Conservation (phyloP, 53 echinoderm and acorn worm genomes). For the Pentamera pediparva region DNA sequence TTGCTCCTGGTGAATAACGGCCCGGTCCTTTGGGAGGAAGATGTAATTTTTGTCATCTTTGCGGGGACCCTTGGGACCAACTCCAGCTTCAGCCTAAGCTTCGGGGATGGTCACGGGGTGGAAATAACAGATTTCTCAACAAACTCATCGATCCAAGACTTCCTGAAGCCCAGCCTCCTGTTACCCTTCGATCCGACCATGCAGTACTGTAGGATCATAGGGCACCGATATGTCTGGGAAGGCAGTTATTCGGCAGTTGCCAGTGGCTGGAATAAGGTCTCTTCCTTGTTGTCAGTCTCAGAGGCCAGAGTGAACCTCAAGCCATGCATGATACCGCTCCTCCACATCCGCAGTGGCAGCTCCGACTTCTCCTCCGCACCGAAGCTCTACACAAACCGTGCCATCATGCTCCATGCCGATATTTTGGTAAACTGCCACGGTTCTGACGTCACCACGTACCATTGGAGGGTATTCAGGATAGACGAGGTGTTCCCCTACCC, state of each 20-base stretch:
- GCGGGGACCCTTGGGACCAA: conserved; percentile 47
- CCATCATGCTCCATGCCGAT: conserved; percentile 40
- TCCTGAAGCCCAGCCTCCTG: conserved; percentile 44
- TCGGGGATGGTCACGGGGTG: conserved; percentile 58
- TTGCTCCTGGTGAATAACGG: conserved; percentile 71
- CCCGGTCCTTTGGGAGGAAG: conserved; percentile 37
- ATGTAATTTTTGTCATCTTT: conserved; percentile 61
- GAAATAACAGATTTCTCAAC: conserved; percentile 18
- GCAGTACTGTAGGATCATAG: conserved; percentile 38
- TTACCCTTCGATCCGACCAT: conserved; percentile 59
- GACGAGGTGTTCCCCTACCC: conserved; percentile 57
- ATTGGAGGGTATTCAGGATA: conserved; percentile 62
- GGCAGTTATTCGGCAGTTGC: conserved; percentile 49
- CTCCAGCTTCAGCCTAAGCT: conserved; percentile 41
- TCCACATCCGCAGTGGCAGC: conserved; percentile 62
- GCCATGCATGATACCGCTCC: conserved; percentile 49
- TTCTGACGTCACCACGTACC: conserved; percentile 39
- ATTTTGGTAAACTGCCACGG: conserved; percentile 42
- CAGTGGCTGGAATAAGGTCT: conserved; percentile 50
- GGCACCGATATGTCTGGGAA: conserved; percentile 42
- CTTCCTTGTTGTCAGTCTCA: conserved; percentile 21
- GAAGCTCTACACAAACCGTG: conserved; percentile 39
- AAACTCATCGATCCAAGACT: conserved; percentile 12
- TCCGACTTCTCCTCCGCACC: conserved; percentile 31
- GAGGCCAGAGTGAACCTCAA: conserved; percentile 44